Evolutionary conservation across 2,888 invertebrate species (phyloP).

Genomic region (Tiphia femorata): DNA sequence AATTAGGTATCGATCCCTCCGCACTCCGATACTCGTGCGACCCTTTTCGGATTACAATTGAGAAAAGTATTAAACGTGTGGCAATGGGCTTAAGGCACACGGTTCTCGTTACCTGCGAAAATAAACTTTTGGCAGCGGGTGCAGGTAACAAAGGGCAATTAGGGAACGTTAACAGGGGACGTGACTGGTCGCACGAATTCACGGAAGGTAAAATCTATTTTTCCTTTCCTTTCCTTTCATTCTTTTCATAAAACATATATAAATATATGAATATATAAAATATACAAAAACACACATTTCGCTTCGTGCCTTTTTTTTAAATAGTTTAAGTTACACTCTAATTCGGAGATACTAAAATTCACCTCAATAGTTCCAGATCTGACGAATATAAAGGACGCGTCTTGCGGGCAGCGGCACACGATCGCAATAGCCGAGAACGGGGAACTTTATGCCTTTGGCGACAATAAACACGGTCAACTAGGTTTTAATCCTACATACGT

Average conservation of each 20-base stretch:
- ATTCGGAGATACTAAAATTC: not conserved
- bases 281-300: not conserved
- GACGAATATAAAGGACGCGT: slow-evolving; percentile 74
- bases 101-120: slow-evolving; percentile 75
- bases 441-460: slow-evolving; percentile 82
- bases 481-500: slow-evolving; percentile 70
- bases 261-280: too few relatives aligned
- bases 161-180: too few relatives aligned
- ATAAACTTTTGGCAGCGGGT: slow-evolving; percentile 76
- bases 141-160: slow-evolving; percentile 79
- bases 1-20: slow-evolving; percentile 73
- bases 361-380: slow-evolving; percentile 70
- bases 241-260: too few relatives aligned
- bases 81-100: slow-evolving; percentile 81
- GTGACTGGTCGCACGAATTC: slow-evolving; percentile 1
- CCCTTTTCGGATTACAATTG: slow-evolving; percentile 68
- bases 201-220: slow-evolving; percentile 24
- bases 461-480: slow-evolving; percentile 86
- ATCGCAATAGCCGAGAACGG: slow-evolving; percentile 73
- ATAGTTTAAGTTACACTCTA: not conserved
- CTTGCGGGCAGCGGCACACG: slow-evolving; percentile 87
- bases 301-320: not conserved
- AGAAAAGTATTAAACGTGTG: slow-evolving; percentile 72
- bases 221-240: too few relatives aligned
- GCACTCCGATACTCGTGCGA: slow-evolving; percentile 33